Percentiles rank a stretch among this genome's conserved stretches.
Conservation (phyloP, 2,888 invertebrate species). For the Ecdyonurus torrentis region DNA sequence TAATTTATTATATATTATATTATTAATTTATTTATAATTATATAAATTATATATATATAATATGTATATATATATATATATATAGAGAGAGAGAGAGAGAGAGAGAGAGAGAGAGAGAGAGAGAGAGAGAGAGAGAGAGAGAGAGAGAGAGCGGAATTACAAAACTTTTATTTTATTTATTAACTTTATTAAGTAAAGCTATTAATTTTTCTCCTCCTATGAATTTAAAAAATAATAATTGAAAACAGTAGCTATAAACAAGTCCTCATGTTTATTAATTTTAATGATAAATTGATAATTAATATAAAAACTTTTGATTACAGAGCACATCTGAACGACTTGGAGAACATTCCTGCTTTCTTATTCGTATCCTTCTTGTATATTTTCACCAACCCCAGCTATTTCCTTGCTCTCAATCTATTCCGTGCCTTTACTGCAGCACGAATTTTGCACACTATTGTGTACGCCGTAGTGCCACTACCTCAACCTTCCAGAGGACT, state of each 20-base stretch:
- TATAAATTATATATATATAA: too few species aligned
- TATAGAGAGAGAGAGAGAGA: too few species aligned
- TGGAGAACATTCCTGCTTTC: conserved; percentile 54
- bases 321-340: conserved; percentile 52
- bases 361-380: conserved; percentile 41
- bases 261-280: neutral
- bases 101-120: too few species aligned
- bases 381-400: conserved; percentile 37
- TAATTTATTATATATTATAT: too few species aligned
- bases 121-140: too few species aligned
- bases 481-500: conserved; percentile 39
- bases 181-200: too few species aligned
- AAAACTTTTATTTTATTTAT: too few species aligned
- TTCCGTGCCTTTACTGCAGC: conserved; percentile 38
- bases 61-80: too few species aligned
- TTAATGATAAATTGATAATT: neutral
- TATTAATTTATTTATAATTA: too few species aligned
- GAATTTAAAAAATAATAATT: neutral
- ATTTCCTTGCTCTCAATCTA: conserved; percentile 31
- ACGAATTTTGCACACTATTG: conserved; percentile 42
- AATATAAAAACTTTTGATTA: conserved; percentile 14
- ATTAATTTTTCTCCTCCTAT: too few species aligned
- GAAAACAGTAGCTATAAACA: neutral
- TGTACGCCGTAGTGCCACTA: conserved; percentile 41
- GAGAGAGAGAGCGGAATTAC: too few species aligned